Conservation (phyloP, 2,797 vertebrate genomes). For the Tokudaia tokunoshimensis region DNA sequence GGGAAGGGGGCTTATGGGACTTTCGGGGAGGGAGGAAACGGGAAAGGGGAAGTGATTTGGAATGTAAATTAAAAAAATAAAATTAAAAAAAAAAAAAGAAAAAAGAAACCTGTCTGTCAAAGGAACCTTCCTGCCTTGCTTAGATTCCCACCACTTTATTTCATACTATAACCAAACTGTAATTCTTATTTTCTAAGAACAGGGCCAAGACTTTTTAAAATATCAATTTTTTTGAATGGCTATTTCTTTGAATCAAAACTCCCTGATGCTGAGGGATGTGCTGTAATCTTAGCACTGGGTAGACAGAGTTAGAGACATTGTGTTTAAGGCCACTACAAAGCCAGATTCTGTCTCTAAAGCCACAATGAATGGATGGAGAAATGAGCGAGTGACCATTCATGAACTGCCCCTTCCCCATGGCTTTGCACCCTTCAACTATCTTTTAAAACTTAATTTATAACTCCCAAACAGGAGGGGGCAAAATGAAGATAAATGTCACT, state of each 20-base stretch:
- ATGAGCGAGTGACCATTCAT: no score
- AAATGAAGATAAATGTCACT: not conserved
- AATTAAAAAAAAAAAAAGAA: no score
- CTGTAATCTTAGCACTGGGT: not conserved
- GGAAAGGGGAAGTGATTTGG: no score
- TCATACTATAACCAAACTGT: not conserved
- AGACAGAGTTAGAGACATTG: not conserved
- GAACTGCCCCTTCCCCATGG: not conserved
- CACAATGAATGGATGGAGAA: not conserved
- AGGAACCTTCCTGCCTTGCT: not conserved
- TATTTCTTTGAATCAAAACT: conserved; percentile 14
- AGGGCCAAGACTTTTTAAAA: not conserved
- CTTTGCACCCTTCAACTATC: not conserved
- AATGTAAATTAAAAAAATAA: no score
- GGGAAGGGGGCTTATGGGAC: no score
- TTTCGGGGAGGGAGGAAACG: no score
- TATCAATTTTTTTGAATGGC: not conserved
- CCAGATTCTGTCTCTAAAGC: not conserved
- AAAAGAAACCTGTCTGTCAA: not conserved
- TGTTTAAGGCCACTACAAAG: not conserved
- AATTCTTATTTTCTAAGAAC: not conserved
- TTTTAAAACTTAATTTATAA: conserved; percentile 2
- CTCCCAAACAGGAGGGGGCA: not conserved
- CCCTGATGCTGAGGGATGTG: not conserved
- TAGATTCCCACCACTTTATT: not conserved